Evolutionary conservation across 2,888 invertebrate genomes (phyloP), one percentile per base, ranked within the genome.

Genomic region (Rhorus exstirpatorius): DNA sequence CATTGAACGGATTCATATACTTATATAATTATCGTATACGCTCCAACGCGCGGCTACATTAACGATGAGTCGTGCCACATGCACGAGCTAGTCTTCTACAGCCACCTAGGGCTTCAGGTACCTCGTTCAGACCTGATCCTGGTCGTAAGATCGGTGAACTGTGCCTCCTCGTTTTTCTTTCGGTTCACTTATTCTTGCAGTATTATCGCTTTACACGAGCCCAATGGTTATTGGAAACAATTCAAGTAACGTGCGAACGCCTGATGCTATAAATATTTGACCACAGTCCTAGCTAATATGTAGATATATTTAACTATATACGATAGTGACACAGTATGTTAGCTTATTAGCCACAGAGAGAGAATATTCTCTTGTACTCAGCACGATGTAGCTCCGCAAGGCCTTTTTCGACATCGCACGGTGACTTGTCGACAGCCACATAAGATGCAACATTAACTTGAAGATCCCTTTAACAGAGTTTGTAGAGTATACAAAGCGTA

Each of bases 61-160:
- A 77, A 51, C 68, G 38, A 60, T 38, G 26, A 79, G 65, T 76
- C 75, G 65, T 67, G 35, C 67, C 67, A 67, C 44, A 38, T 65
- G 75, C 65, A 65, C 65, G 65, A 72, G 79, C 41, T 72, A n/a
- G 31, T 65, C 14, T 19, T 51, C 60, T 19, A 38, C 12, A 44
- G 10, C 44, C n/a, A 41, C 53, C 53, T 55, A 12, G 55, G 26
- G 53, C 24, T 3, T 44, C 14, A 1, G 12, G 35, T 1, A 19
- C n/a, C 49, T 35, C n/a, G n/a, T n/a, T n/a, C n/a, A 14, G 46
- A 14, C 26, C 31, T 12, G 67, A 60, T 60, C 51, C 26, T 26
- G 68, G 60, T 77, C 24, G 60, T 41, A 65, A 61, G 53, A 78
- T 78, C 51, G 70, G 51, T 49, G 31, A 61, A 60, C 31, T 17